phyloP scores from a whole-genome alignment of 2,797 vertebrate genomes.

The Otolemur crassicaudatus region DNA sequence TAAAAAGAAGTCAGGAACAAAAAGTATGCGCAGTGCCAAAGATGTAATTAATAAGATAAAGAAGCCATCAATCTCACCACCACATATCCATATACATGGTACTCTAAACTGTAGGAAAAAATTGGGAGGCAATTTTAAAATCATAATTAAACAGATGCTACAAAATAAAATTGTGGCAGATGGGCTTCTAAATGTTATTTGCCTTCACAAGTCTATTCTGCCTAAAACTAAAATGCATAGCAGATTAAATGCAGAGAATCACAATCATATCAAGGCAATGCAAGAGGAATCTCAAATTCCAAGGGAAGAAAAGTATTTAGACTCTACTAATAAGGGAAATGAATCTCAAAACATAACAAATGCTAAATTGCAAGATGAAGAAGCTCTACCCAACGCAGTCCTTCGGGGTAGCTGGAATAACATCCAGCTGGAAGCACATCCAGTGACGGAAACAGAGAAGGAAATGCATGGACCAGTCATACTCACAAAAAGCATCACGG shows the following conservation, averaged over 20 bases:
- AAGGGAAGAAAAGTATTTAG: neutral
- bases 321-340: neutral
- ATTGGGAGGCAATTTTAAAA: neutral
- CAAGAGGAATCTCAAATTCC: neutral
- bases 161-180: neutral
- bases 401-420: neutral
- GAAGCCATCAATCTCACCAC: neutral
- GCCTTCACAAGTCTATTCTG: neutral
- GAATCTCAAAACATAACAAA: neutral
- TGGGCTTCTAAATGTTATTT: neutral
- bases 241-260: neutral
- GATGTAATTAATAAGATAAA: conserved; percentile 23
- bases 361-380: neutral
- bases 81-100: neutral
- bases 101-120: neutral
- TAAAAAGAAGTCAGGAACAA: neutral
- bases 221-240: neutral
- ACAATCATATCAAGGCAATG: neutral
- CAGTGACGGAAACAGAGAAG: neutral
- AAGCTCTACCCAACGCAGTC: neutral
- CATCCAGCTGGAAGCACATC: neutral
- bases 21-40: neutral
- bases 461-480: neutral
- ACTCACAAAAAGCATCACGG: neutral
- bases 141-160: neutral